Evolutionary conservation across 2,797 vertebrate genomes (phyloP), one percentile per base, ranked within the genome.

Genomic region (Lagorchestes hirsutus): DNA sequence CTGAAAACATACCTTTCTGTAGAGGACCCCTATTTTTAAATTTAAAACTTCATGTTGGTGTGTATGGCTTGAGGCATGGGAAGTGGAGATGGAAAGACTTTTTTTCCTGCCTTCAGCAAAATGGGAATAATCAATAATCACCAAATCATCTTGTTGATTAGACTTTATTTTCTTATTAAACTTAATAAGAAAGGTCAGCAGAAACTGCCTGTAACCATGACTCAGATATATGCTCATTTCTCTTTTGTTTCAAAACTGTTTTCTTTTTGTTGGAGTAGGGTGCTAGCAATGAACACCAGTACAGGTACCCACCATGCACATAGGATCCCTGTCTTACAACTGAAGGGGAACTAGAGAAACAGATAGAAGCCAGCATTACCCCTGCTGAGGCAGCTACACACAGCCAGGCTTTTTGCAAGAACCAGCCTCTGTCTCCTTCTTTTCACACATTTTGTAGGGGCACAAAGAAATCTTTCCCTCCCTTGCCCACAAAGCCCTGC

Each of bases 401-500:
- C 98, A 98, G 97, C 96, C 98, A 59, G 95, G 97, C 97, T 98
- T 98, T 98, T 97, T 98, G 98, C 98, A 56, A 97, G 97, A 98
- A 92, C 98, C 96, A 98, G 97, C 98, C 98, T 98, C 98, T 98
- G 98, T 98, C 97, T 98, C 97, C 95, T 98, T 98, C 98, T 96
- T 98, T 98, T 99, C 96, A 98, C 98, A 98, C 67, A 97, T 98
- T 99, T 98, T 98, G 97, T 98, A 98, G 95, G 82, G 96, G 97
- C 98, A 99, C 98, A 99, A 99, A 99, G 98, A 98, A 98, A 98
- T 96, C 97, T 97, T 98, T 98, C 97, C 97, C 96, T 98, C 96
- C 97, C 97, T 98, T 98, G 96, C 96, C 97, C 98, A 98, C 98
- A 98, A 98, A 98, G 98, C 96, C 98, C 95, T 95, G 93, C 92